phyloP scores from a whole-genome alignment of 2,888 invertebrate species.

The Ochropleura leucogaster region DNA sequence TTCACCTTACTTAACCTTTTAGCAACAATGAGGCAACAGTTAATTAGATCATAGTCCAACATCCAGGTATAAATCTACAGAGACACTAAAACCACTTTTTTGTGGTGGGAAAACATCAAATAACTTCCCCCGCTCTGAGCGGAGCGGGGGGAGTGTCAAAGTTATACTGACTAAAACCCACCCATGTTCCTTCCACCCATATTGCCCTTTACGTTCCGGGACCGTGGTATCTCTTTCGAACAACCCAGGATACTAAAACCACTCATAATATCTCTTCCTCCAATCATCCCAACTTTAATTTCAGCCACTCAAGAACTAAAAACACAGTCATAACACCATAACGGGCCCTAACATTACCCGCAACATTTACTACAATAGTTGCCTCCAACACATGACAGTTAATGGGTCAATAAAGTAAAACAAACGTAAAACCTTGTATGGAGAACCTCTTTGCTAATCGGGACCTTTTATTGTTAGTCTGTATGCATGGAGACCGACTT shows the following conservation, averaged over 20 bases:
- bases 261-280: background rate
- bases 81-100: background rate
- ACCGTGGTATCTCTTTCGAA: too few species aligned
- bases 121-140: too few species aligned
- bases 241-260: background rate
- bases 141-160: too few species aligned
- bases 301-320: slow-evolving; percentile 5
- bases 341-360: slow-evolving; percentile 25
- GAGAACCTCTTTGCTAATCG: slow-evolving; percentile 59
- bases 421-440: slow-evolving; percentile 70
- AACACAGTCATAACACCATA: slow-evolving; percentile 37
- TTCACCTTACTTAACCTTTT: slow-evolving; percentile 30
- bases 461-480: slow-evolving; percentile 65
- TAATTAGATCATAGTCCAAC: background rate
- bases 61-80: background rate
- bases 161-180: too few species aligned
- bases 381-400: slow-evolving; percentile 45
- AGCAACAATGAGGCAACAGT: slow-evolving; percentile 21
- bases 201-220: too few species aligned
- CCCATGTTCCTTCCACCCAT: too few species aligned
- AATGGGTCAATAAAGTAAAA: slow-evolving; percentile 76
- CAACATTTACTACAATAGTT: slow-evolving; percentile 52
- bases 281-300: slow-evolving; percentile 5
- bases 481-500: slow-evolving; percentile 42
- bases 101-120: too few species aligned